Evolutionary conservation across 2,113 vertebrate genomes (phyloP), one percentile per base, ranked within the genome.

Genomic region (Caranx melampygus): DNA sequence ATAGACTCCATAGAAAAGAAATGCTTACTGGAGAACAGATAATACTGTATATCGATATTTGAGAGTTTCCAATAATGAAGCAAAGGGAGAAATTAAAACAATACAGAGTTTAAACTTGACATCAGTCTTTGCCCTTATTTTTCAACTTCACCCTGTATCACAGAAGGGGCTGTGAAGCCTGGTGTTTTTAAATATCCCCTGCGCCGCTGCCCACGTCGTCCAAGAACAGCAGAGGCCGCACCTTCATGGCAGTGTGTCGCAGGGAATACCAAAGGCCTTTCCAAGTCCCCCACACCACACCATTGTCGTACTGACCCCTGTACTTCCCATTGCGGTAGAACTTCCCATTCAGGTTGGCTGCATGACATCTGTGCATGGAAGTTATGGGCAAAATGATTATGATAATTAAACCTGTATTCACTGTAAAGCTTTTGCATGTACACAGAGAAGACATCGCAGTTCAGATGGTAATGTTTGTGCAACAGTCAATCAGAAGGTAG

Each of bases 231-330:
- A 92, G 88, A 78, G 93, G 88, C 21, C 96, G 94, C 88, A 97
- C 93, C 90, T 97, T 98, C 95, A 97, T 97, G 88, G 92, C 84
- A 0, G 95, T 95, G 78, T 94, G 96, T 87, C 94, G 94, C 1
- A 97, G 95, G 0, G 97, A 97, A 88, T 98, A 97, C 97, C 97
- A 97, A 33, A 93, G 87, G 14, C 97, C 96, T 0, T 57, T 95
- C 97, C 97, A 98, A 0, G 96, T 96, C 9, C 94, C 93, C 97
- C 97, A 97, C 78, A 96, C 92, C 13, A 98, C 68, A 2, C 97
- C 97, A 0, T 97, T 93, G 73, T 97, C 96, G 1, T 90, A 63
- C 21, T 74, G 15, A 9, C 92, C 94, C 0, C 87, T 94, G 91
- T 98, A 98, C 55, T 81, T 92, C 64, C 97, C 97, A 4, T 33